Evolutionary conservation across 2,113 vertebrate species (phyloP), one percentile per base, ranked within the genome.

Genomic region (Dascyllus trimaculatus): DNA sequence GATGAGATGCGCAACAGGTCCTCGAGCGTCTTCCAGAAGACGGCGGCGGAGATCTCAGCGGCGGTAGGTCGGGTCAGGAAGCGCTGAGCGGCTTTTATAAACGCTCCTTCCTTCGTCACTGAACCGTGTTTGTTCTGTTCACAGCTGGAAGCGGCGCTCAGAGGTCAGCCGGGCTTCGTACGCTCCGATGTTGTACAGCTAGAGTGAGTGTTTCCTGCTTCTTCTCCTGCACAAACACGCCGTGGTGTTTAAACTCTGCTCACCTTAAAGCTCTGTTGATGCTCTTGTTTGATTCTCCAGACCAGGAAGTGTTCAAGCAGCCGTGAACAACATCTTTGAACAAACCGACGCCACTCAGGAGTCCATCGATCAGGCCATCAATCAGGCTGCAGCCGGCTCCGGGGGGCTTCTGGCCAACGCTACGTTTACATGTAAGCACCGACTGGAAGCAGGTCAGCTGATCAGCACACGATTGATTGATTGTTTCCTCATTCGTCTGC

Each of bases 251-350:
- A n/a, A n/a, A n/a, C n/a, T n/a, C n/a, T n/a, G n/a, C n/a, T n/a
- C n/a, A n/a, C n/a, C n/a, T 21, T 0, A 32, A 6, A 25, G 11
- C 1, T 56, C 9, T 52, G 13, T 17, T 64, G 15, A 3, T 67
- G 49, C 14, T 29, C 4, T 72, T 78, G 43, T 65, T 26, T 61
- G 25, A 57, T 49, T 65, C 48, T 65, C 9, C 49, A 95, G 95
- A 54, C 3, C 18, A n/a, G 95, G 95, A 70, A 95, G 94, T 78
- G 85, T 95, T 10, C 11, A 58, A 25, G 93, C 94, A 14, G 70
- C 70, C 2, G 89, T 95, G 18, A 89, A 94, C 64, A 95, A 93
- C 32, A 57, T 94, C 38, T 95, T 90, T 80, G 1, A 80, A 5
- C 18, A 56, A 15, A 91, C 85, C 24, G 5, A 1, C 0, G 15